Conservation (phyloP, 1,140 invertebrate genomes). For the Drosophila equinoxialis region DNA sequence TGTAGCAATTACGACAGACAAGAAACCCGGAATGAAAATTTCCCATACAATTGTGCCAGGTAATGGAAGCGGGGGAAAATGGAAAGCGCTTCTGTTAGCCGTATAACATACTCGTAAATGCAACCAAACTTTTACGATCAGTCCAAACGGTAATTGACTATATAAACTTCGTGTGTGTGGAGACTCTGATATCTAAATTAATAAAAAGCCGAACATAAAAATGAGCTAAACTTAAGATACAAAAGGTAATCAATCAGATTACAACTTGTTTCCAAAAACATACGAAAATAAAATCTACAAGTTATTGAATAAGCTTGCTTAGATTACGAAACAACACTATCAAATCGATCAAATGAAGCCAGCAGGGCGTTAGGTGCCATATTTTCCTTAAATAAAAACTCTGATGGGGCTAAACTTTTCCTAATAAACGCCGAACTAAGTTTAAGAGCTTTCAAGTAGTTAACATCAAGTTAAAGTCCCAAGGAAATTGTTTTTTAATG, state of each 20-base stretch:
- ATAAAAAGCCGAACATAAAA: constrained; percentile 3
- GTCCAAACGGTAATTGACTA: constrained; percentile 17
- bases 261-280: background rate
- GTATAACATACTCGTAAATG: constrained; percentile 19
- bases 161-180: background rate
- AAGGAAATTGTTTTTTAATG: no score
- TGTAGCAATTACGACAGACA: constrained; percentile 66
- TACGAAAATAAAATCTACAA: background rate
- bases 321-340: no score
- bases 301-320: background rate
- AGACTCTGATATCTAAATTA: background rate
- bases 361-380: no score
- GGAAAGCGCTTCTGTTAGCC: background rate
- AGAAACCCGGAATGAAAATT: constrained; percentile 13
- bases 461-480: no score
- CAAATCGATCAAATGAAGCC: no score
- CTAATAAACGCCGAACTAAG: no score
- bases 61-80: background rate
- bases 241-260: constrained; percentile 12
- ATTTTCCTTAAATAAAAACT: no score
- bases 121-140: constrained; percentile 23
- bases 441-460: no score
- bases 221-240: background rate
- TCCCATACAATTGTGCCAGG: constrained; percentile 33
- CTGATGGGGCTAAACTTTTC: no score